These are phyloP conservation scores for Acanthococcus lagerstroemiae DNA, from an alignment of 2,888 invertebrate genomes.

Conservation along the genomic window DNA sequence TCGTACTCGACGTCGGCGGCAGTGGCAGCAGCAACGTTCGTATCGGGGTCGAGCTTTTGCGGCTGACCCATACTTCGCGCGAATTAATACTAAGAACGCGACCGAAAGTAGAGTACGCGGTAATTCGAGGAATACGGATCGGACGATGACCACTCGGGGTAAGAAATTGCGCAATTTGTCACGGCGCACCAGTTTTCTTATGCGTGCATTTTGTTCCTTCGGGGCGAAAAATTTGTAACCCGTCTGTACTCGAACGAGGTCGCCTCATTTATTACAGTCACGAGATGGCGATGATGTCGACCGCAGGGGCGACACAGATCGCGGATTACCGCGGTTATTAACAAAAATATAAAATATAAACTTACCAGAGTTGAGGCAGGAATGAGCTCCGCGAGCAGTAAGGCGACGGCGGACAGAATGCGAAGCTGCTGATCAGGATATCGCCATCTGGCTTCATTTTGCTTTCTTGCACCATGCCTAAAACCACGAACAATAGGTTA, in stretches of 20 bases:
- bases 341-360: background rate
- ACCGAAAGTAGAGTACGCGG: too few species aligned
- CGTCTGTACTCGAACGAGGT: too few species aligned
- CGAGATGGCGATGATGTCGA: background rate
- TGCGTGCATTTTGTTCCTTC: too few species aligned
- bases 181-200: too few species aligned
- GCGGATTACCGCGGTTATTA: background rate
- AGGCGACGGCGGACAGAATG: background rate
- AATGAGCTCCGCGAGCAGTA: conserved; percentile 3
- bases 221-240: too few species aligned
- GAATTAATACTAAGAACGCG: too few species aligned
- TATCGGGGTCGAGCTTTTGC: conserved; percentile 3
- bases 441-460: conserved; percentile 2
- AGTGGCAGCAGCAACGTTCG: background rate
- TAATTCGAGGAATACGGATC: too few species aligned
- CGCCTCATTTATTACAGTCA: too few species aligned
- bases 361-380: conserved; percentile 14
- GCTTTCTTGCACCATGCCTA: conserved; percentile 17
- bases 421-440: conserved; percentile 6
- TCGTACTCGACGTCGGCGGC: conserved; percentile 31
- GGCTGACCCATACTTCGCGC: conserved; percentile 27
- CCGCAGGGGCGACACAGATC: background rate
- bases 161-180: background rate
- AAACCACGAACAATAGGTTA: background rate
- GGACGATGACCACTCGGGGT: too few species aligned